These are phyloP conservation scores for Chelon labrosus DNA, from an alignment of 2,797 vertebrate genomes.

Conservation along the genomic window DNA sequence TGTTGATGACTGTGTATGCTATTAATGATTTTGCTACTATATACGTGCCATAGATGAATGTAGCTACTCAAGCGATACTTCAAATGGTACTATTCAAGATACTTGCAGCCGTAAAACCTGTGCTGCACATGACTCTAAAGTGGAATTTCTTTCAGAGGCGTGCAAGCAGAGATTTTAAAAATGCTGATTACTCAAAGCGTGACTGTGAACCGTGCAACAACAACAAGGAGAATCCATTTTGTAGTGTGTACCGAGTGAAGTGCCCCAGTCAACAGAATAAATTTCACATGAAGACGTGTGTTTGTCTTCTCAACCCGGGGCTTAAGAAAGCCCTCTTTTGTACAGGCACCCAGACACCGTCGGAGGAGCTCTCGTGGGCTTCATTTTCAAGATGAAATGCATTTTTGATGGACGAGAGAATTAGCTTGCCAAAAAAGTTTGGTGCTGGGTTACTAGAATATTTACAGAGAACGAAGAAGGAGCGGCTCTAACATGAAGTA, in stretches of 20 bases:
- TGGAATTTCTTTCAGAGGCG: slow-evolving; percentile 1
- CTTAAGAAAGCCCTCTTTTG: slow-evolving; percentile 52
- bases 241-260: slow-evolving; percentile 19
- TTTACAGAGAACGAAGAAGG: slow-evolving; percentile 31
- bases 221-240: slow-evolving; percentile 69
- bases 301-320: slow-evolving; percentile 28
- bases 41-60: neutral
- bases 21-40: slow-evolving; percentile 38
- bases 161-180: slow-evolving; percentile 21
- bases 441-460: slow-evolving; percentile 34
- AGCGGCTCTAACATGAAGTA: slow-evolving; percentile 6
- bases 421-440: slow-evolving; percentile 35
- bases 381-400: slow-evolving; percentile 50
- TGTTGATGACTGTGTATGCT: neutral
- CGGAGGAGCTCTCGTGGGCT: slow-evolving; percentile 21
- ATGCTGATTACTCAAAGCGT: slow-evolving; percentile 32
- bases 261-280: slow-evolving; percentile 42
- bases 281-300: slow-evolving; percentile 61
- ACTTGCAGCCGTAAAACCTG: slow-evolving; percentile 23
- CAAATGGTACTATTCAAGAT: slow-evolving; percentile 4
- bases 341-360: slow-evolving; percentile 24
- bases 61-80: slow-evolving; percentile 21
- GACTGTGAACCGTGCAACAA: slow-evolving; percentile 26
- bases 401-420: slow-evolving; percentile 57
- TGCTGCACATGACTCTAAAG: slow-evolving; percentile 18